These are phyloP conservation scores for Puffinus mauretanicus DNA, from an alignment of 2,113 vertebrate genomes.

Conservation along the genomic window DNA sequence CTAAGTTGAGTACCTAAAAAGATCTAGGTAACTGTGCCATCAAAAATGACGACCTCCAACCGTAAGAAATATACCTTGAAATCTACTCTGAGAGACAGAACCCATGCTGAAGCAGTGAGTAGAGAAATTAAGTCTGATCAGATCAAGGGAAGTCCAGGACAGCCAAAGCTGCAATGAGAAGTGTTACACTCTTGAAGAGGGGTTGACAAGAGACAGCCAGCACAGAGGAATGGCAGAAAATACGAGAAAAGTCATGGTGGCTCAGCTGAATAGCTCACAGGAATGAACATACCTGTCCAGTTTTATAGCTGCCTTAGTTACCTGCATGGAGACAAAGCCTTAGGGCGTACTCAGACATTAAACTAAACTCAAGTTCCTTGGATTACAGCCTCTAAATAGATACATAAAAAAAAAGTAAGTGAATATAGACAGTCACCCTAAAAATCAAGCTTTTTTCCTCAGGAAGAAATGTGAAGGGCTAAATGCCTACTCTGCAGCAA, in stretches of 20 bases:
- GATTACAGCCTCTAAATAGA: not conserved
- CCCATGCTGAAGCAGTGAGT: not conserved
- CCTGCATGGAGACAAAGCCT: not conserved
- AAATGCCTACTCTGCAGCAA: not conserved
- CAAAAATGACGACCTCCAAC: not conserved
- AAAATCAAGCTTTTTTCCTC: not conserved
- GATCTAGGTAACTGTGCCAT: not conserved
- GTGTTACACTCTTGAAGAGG: not conserved
- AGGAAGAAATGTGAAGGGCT: not conserved
- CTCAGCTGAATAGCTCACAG: not conserved
- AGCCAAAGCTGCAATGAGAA: not conserved
- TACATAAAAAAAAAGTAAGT: not conserved
- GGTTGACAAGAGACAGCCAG: not conserved
- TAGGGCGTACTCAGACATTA: not conserved
- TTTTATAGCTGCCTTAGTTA: constrained; percentile 7
- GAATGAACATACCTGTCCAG: not conserved
- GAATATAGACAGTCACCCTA: not conserved
- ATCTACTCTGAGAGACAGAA: not conserved
- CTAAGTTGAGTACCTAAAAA: not conserved
- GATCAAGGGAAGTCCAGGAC: not conserved
- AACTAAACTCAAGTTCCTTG: not conserved
- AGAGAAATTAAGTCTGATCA: not conserved
- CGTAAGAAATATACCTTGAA: not conserved
- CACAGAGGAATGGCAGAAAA: not conserved
- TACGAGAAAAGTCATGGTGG: not conserved